These are phyloP conservation scores for Dinomys branickii DNA, from an alignment of 2,113 vertebrate genomes.

Conservation along the genomic window DNA sequence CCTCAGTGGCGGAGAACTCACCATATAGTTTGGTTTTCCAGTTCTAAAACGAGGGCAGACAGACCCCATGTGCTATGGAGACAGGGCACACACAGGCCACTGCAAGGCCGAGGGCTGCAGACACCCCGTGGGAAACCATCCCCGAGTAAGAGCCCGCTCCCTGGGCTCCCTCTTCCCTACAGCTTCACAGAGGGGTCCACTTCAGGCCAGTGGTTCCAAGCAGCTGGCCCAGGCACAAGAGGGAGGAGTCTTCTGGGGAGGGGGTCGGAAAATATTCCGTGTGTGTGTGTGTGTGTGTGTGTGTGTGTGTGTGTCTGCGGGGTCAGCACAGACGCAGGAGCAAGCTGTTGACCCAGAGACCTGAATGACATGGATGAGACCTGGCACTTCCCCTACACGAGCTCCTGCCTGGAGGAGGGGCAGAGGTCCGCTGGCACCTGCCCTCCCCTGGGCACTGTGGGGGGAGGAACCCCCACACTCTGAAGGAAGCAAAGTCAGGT, in stretches of 20 bases:
- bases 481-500: neutral
- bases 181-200: neutral
- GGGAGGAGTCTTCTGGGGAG: neutral
- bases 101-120: rapidly evolving
- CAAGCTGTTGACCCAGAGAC: neutral
- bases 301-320: neutral
- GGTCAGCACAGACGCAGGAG: neutral
- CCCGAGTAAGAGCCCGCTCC: no score
- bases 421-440: no score
- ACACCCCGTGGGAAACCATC: rapidly evolving
- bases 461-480: neutral
- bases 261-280: neutral
- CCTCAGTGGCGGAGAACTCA: neutral
- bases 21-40: neutral
- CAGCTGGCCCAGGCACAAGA: neutral
- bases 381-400: neutral
- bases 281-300: neutral
- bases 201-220: neutral
- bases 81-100: neutral
- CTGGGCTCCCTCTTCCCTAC: neutral
- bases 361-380: neutral
- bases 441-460: no score
- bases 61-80: neutral
- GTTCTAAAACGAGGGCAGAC: neutral
- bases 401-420: neutral